Percentiles rank a stretch among this genome's conserved stretches.
phyloP scores from a whole-genome alignment of 2,888 invertebrate genomes.

The Cistogaster globosa region DNA sequence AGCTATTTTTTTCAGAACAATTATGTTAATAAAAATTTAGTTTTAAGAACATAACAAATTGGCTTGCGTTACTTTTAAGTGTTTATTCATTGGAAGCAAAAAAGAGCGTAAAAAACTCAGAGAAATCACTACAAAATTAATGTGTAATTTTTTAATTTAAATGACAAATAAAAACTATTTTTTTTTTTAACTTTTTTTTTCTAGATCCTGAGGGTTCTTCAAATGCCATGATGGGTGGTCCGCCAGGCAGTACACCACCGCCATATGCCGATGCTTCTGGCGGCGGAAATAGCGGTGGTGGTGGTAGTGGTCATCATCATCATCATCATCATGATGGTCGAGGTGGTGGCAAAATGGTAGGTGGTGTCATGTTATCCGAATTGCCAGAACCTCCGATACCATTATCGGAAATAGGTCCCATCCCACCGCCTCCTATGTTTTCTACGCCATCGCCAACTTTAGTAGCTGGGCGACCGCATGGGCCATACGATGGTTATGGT shows the following conservation, averaged over 20 bases:
- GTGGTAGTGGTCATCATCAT: constrained; percentile 75
- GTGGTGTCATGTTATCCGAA: constrained; percentile 90
- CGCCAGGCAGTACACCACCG: constrained; percentile 82
- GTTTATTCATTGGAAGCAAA: too few species aligned
- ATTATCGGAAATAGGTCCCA: constrained; percentile 95
- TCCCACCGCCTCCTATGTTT: constrained; percentile 97
- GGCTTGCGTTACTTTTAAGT: too few species aligned
- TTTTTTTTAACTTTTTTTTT: constrained; percentile 44
- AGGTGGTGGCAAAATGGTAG: constrained; percentile 80
- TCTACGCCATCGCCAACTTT: constrained; percentile 92
- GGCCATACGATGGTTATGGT: constrained; percentile 88
- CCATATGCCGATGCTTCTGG: constrained; percentile 79
- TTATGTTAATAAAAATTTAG: too few species aligned
- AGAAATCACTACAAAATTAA: not conserved
- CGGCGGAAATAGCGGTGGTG: constrained; percentile 75
- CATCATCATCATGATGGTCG: constrained; percentile 77
- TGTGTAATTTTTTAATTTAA: too few species aligned
- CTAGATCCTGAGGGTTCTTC: constrained; percentile 85
- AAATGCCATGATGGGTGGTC: constrained; percentile 79
- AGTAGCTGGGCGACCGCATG: constrained; percentile 84
- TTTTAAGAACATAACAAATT: too few species aligned
- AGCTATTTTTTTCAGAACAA: too few species aligned
- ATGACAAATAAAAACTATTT: not conserved
- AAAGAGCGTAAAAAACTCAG: too few species aligned
- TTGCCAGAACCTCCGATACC: constrained; percentile 96